A percentile compares a stretch with the other conserved stretches of the same genome.
Evolutionary conservation across 2,113 vertebrate species (phyloP).

Genomic region (Erythrocercus mccallii): DNA sequence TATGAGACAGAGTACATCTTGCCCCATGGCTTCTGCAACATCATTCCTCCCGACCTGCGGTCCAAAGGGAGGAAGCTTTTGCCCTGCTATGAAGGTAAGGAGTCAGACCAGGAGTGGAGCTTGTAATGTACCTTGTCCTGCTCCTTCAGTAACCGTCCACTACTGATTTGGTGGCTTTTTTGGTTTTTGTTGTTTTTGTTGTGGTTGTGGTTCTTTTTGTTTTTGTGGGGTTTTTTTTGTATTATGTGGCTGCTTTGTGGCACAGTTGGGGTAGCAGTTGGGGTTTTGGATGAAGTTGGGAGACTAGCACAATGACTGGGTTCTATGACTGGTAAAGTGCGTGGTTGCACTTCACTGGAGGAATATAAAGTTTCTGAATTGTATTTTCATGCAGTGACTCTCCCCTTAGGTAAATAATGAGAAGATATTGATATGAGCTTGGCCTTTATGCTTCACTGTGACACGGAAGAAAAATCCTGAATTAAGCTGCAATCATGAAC

Average conservation of each 20-base stretch:
- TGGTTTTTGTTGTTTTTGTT: neutral
- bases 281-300: neutral
- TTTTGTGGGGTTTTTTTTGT: neutral
- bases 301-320: neutral
- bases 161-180: neutral
- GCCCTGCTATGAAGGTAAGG: constrained; percentile 95
- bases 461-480: neutral
- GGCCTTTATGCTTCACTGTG: neutral
- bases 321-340: neutral
- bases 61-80: constrained; percentile 80
- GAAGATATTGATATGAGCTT: neutral
- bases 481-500: neutral
- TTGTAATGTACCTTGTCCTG: neutral
- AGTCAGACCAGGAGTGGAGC: neutral
- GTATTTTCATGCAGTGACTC: neutral
- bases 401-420: neutral
- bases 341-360: neutral
- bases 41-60: constrained; percentile 89
- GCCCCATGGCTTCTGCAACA: constrained; percentile 92
- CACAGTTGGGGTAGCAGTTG: neutral
- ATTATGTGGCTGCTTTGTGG: rapidly evolving
- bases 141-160: neutral
- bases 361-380: neutral
- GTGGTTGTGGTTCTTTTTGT: too few relatives aligned
- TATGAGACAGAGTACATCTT: constrained; percentile 91